Evolutionary conservation across 1,140 invertebrate genomes (phyloP).

Genomic region (Lasaia peninsularis): DNA sequence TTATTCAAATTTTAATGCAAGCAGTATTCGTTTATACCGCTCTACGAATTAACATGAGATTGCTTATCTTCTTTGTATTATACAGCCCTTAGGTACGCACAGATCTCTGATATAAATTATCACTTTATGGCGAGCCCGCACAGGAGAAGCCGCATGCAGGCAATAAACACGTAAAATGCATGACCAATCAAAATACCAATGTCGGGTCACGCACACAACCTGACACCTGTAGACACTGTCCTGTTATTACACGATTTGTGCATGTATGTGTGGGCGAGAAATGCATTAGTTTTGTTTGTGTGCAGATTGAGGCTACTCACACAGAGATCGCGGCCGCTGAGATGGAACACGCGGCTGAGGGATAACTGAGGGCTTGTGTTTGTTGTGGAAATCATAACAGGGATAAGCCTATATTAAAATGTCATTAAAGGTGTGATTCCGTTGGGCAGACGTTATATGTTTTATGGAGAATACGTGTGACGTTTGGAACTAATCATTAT

Average conservation of each 20-base stretch:
- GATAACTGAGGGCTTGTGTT: conserved; percentile 72
- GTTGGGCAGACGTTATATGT: not conserved
- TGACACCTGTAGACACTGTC: not conserved
- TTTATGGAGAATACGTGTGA: too few relatives aligned
- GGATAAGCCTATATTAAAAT: conserved; percentile 35
- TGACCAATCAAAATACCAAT: conserved; percentile 77
- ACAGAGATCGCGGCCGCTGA: conserved; percentile 44
- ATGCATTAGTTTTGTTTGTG: conserved; percentile 40
- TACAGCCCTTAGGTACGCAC: conserved; percentile 35
- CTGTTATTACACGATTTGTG: conserved; percentile 25
- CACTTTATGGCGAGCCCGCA: conserved; percentile 60
- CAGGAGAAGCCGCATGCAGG: conserved; percentile 44
- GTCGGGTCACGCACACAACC: conserved; percentile 56
- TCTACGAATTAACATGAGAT: conserved; percentile 20
- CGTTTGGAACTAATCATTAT: too few relatives aligned
- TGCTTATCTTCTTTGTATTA: conserved; percentile 22
- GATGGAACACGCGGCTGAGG: conserved; percentile 70
- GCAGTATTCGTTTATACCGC: conserved; percentile 11
- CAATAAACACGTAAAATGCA: conserved; percentile 76
- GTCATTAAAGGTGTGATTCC: not conserved
- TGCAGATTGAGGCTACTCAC: conserved; percentile 38
- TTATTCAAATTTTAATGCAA: conserved; percentile 12
- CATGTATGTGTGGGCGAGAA: conserved; percentile 33
- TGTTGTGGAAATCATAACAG: conserved; percentile 40
- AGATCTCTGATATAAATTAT: conserved; percentile 54